phyloP scores from a whole-genome alignment of 2,113 vertebrate genomes.

The Rhynchomys soricoides region DNA sequence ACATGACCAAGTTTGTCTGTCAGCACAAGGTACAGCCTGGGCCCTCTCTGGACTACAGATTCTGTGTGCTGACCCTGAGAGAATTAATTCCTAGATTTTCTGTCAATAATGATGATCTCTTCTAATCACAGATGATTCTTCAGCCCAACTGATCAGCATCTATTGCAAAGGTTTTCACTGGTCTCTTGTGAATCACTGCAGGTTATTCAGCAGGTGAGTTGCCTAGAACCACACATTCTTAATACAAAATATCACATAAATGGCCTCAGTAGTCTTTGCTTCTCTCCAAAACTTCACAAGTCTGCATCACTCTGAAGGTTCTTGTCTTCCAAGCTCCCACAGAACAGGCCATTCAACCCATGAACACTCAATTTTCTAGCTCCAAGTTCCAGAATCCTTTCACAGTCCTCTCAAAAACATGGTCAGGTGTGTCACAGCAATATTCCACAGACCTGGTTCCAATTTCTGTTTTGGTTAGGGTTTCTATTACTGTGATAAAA shows the following conservation, averaged over 20 bases:
- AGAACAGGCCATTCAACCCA: not conserved
- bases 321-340: not conserved
- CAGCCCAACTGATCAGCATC: not conserved
- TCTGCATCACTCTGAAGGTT: not conserved
- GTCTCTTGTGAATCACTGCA: not conserved
- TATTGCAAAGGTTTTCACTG: not conserved
- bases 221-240: not conserved
- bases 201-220: not conserved
- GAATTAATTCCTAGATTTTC: not conserved
- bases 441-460: not conserved
- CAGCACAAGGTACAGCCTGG: not conserved
- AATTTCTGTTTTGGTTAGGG: not conserved
- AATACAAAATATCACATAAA: not conserved
- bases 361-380: not conserved
- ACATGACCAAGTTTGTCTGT: not conserved
- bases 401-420: not conserved
- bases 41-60: not conserved
- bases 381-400: not conserved
- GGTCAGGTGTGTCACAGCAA: not conserved
- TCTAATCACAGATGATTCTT: not conserved
- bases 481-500: not conserved
- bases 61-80: not conserved
- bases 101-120: not conserved
- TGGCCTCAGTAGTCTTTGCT: not conserved
- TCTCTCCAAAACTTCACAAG: not conserved